These are phyloP conservation scores for Rhabdornis inornatus DNA, from an alignment of 2,113 vertebrate species.

Conservation along the genomic window DNA sequence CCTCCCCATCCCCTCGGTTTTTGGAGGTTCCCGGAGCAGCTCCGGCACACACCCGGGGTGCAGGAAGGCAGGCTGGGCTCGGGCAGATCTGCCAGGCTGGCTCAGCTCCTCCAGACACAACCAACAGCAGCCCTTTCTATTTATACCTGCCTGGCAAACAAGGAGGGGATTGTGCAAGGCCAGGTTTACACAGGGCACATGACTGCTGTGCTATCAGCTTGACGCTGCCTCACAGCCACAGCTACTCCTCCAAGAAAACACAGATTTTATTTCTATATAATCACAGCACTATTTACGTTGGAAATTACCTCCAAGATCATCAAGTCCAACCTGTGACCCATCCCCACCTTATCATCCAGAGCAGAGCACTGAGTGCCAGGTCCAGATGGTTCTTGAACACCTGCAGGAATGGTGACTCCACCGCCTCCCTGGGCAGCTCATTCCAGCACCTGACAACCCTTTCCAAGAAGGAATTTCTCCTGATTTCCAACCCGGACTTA, in stretches of 20 bases:
- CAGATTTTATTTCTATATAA: fast-evolving
- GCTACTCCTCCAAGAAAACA: background rate
- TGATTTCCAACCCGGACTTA: background rate
- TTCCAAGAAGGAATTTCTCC: background rate
- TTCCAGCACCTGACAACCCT: background rate
- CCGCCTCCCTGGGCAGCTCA: background rate
- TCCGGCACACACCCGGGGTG: fast-evolving
- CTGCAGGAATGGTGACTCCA: background rate
- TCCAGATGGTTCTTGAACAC: fast-evolving
- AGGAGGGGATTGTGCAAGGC: background rate
- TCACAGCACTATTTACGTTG: too few species aligned
- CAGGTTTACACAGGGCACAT: background rate
- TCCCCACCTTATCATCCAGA: background rate
- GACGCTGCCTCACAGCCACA: background rate
- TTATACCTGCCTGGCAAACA: background rate
- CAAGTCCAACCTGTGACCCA: background rate
- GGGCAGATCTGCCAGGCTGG: background rate
- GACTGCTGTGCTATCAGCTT: background rate
- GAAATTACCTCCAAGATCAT: background rate
- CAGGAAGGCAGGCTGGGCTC: fast-evolving
- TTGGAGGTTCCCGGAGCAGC: background rate
- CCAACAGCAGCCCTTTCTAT: background rate
- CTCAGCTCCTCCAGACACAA: background rate
- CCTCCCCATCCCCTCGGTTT: fast-evolving
- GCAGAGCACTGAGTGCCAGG: background rate